These are phyloP conservation scores for Omphaloscelis lunosa DNA, from an alignment of 2,888 invertebrate species.

Conservation along the genomic window DNA sequence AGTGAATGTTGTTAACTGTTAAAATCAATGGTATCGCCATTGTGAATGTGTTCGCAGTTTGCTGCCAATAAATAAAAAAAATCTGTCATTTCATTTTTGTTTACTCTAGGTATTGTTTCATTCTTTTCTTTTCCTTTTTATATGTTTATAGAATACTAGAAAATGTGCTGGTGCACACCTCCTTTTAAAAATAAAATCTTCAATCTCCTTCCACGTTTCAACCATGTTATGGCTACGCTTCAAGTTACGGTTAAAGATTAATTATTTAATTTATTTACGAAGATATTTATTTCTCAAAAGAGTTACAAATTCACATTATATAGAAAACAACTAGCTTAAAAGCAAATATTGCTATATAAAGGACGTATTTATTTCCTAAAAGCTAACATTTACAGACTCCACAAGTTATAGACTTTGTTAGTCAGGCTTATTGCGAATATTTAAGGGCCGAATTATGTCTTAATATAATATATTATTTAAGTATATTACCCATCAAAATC, in stretches of 20 bases:
- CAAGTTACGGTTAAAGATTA: not conserved
- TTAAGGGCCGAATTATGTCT: not conserved
- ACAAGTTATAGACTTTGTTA: not conserved
- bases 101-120: not conserved
- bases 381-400: not conserved
- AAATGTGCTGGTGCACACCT: not conserved
- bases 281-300: not conserved
- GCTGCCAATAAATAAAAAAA: not conserved
- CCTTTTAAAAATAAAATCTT: not conserved
- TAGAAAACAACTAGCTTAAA: not conserved
- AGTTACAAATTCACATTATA: not conserved
- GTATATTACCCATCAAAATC: slow-evolving; percentile 17
- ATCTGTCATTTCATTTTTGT: not conserved
- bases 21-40: not conserved
- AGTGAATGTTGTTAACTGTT: not conserved
- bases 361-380: not conserved
- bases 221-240: not conserved
- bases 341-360: not conserved
- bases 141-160: not conserved
- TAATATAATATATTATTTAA: slow-evolving; percentile 23
- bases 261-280: no score
- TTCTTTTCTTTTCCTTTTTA: no score
- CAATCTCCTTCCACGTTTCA: not conserved
- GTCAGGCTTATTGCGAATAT: not conserved
- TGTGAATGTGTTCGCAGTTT: not conserved